These are phyloP conservation scores for Prosapia bicincta DNA, from an alignment of 2,888 invertebrate species.

Conservation along the genomic window DNA sequence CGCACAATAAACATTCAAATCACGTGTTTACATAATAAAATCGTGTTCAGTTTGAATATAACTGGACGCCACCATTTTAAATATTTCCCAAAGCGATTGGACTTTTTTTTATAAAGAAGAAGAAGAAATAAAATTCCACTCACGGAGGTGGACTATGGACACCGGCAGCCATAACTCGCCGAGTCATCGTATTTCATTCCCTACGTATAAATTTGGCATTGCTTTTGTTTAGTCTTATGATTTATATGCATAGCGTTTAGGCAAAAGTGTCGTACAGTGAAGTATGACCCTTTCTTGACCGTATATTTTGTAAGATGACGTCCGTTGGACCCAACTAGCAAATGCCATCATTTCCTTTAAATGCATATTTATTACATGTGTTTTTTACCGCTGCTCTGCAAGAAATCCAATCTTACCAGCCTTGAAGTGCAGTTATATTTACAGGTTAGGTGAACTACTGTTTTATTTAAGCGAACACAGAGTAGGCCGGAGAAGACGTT, in stretches of 20 bases:
- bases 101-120: neutral
- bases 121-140: slow-evolving; percentile 2
- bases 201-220: neutral
- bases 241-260: neutral
- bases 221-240: neutral
- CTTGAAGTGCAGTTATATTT: too few relatives aligned
- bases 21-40: neutral
- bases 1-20: neutral
- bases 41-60: neutral
- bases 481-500: too few relatives aligned
- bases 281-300: neutral
- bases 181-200: neutral
- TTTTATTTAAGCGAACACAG: too few relatives aligned
- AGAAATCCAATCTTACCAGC: too few relatives aligned
- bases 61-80: neutral
- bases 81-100: neutral
- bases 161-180: neutral
- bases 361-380: neutral
- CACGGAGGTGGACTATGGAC: slow-evolving; percentile 2
- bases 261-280: neutral
- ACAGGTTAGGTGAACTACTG: too few relatives aligned
- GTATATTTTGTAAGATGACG: neutral
- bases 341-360: neutral
- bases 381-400: too few relatives aligned
- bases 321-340: neutral